These are phyloP conservation scores for Myotis pilosus DNA, from an alignment of 2,797 vertebrate species.

Conservation along the genomic window DNA sequence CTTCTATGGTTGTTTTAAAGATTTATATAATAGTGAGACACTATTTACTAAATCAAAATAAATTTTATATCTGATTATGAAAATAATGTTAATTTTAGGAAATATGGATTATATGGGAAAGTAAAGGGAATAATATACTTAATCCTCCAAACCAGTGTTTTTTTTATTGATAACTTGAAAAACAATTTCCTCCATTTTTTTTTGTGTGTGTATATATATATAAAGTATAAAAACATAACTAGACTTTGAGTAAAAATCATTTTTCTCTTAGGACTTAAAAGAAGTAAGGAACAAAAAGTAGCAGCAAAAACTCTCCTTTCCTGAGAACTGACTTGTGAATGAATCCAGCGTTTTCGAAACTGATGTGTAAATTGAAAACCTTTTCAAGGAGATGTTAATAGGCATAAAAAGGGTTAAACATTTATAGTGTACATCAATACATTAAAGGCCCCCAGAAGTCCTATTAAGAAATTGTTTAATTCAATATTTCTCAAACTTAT, in stretches of 20 bases:
- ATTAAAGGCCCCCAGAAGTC: neutral
- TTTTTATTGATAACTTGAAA: neutral
- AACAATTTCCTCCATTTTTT: neutral
- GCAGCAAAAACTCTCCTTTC: neutral
- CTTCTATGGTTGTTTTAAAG: neutral
- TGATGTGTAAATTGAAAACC: neutral
- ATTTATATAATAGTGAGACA: neutral
- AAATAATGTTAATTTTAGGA: constrained; percentile 31
- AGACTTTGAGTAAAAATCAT: neutral
- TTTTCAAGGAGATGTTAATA: neutral
- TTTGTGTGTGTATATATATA: neutral
- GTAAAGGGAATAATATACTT: neutral
- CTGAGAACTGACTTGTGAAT: neutral
- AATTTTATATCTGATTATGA: neutral
- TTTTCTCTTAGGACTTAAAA: constrained; percentile 18
- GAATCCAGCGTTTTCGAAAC: neutral
- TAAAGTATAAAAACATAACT: constrained; percentile 3
- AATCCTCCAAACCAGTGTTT: neutral
- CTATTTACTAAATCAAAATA: neutral
- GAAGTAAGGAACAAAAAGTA: neutral
- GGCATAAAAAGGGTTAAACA: neutral
- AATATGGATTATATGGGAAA: neutral
- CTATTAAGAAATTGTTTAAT: neutral
- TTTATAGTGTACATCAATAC: neutral
- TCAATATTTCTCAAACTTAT: neutral